Evolutionary conservation across 1,140 invertebrate genomes (phyloP), one percentile per base, ranked within the genome.

Genomic region (Diachasmimorpha longicaudata): DNA sequence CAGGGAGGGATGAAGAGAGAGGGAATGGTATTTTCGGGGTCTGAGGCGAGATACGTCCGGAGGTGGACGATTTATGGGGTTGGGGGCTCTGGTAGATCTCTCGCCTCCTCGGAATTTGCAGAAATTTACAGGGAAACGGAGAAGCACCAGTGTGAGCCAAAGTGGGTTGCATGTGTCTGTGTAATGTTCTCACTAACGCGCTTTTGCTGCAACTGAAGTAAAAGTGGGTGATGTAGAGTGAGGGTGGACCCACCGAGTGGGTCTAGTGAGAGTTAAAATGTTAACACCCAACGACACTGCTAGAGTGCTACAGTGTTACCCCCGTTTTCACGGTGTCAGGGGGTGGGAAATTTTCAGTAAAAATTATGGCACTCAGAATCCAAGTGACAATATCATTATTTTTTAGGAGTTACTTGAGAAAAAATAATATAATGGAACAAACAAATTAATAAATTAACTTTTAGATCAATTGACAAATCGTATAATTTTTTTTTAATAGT

Each of bases 51-150:
- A 74, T 74, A 74, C 52, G 72, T 77, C 72, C 68, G 37, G 67
- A 72, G 76, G 46, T 37, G 63, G 14, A 19, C 68, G 76, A 77
- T 77, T 77, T 77, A 77, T 77, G 70, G 76, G 31, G n/a, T n/a
- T n/a, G n/a, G 19, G 25, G 71, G 58, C 31, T 48, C 25, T 25
- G 72, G 67, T 67, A 63, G 76, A 46, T 71, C 67, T 73, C 67
- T 72, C 52, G 71, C 76, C 67, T 67, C 63, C 67, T 44, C 70
- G 72, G 76, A 77, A 77, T 77, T 77, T 74, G 39, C 68, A 74
- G 68, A 77, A 74, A 77, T 77, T 74, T 77, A 74, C 68, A 71
- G 72, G 71, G 55, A 37, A n/a, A 46, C 48, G 66, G 36, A 39
- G 31, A 2, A 16, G 4, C 25, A 25, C 25, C 36, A 14, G 5